phyloP scores from a whole-genome alignment of 53 echinoderm and acorn worm genomes.

The Holothuria scabra region DNA sequence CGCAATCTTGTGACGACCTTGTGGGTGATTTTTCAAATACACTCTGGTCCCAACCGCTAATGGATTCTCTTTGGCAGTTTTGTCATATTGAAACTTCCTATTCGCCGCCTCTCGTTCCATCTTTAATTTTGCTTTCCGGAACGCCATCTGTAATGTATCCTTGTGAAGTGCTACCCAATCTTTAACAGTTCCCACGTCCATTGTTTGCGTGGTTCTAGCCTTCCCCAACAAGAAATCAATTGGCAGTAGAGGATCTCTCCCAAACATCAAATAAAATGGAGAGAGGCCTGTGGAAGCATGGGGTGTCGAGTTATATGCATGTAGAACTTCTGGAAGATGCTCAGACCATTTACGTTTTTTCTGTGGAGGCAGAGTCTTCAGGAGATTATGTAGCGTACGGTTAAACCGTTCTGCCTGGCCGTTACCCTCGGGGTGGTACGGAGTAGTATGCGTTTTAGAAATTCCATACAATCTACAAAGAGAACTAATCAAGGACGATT shows the following conservation, averaged over 20 bases:
- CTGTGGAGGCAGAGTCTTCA: conserved; percentile 40
- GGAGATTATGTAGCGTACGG: conserved; percentile 52
- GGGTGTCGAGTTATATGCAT: conserved; percentile 52
- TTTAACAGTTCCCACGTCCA: neutral
- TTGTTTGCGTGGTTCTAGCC: neutral
- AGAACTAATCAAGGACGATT: conserved; percentile 49
- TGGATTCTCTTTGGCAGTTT: conserved; percentile 14
- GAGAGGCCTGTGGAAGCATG: conserved; percentile 58
- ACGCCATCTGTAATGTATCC: conserved; percentile 4
- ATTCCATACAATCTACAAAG: conserved; percentile 62
- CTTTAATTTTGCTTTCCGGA: conserved; percentile 49
- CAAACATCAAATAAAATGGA: conserved; percentile 66
- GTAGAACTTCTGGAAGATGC: conserved; percentile 53
- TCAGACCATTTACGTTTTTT: conserved; percentile 62
- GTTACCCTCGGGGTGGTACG: too few relatives aligned
- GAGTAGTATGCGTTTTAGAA: conserved; percentile 55
- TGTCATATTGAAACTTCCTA: conserved; percentile 36
- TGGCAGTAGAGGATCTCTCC: conserved; percentile 55
- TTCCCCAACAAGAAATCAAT: conserved; percentile 49
- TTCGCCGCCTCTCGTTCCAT: conserved; percentile 3
- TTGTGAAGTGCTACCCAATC: conserved; percentile 35
- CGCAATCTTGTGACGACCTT: conserved; percentile 12
- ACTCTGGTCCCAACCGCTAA: neutral
- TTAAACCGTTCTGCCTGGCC: conserved; percentile 70
- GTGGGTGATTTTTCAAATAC: conserved; percentile 21